These are phyloP conservation scores for Apotomis capreana DNA, from an alignment of 2,888 invertebrate genomes.

Conservation along the genomic window DNA sequence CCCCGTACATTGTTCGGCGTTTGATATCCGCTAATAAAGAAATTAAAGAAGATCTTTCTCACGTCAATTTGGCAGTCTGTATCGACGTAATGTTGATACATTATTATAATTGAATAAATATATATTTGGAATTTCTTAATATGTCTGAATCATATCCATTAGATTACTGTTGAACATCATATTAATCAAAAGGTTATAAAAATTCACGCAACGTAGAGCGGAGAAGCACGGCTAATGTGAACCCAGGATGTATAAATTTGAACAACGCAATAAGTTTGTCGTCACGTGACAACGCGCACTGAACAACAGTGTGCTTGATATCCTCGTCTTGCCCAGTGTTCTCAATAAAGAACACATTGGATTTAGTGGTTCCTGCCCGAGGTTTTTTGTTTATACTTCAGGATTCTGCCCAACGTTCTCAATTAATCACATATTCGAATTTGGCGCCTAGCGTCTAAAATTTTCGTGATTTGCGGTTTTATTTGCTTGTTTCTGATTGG, in stretches of 20 bases:
- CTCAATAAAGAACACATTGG: no score
- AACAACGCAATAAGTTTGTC: conserved; percentile 37
- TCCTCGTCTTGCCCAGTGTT: no score
- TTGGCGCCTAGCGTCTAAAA: no score
- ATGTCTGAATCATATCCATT: conserved; percentile 5
- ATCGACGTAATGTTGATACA: background rate
- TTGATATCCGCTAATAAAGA: background rate
- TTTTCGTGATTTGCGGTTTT: no score
- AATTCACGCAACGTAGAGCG: conserved; percentile 35
- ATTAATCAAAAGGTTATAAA: conserved; percentile 37
- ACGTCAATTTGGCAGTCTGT: background rate
- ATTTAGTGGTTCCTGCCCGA: no score
- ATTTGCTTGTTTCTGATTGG: no score
- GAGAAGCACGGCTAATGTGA: conserved; percentile 27
- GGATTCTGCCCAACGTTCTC: no score
- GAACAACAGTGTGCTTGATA: conserved; percentile 11
- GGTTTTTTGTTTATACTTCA: no score
- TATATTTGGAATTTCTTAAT: background rate
- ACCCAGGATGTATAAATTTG: conserved; percentile 40
- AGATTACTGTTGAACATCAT: conserved; percentile 11
- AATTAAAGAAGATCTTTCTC: background rate
- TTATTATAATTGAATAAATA: background rate
- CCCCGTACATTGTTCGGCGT: background rate
- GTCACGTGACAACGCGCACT: conserved; percentile 30
- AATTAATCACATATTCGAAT: no score